Conservation (phyloP, 2,113 vertebrate genomes). For the Gasterosteus nipponicus region DNA sequence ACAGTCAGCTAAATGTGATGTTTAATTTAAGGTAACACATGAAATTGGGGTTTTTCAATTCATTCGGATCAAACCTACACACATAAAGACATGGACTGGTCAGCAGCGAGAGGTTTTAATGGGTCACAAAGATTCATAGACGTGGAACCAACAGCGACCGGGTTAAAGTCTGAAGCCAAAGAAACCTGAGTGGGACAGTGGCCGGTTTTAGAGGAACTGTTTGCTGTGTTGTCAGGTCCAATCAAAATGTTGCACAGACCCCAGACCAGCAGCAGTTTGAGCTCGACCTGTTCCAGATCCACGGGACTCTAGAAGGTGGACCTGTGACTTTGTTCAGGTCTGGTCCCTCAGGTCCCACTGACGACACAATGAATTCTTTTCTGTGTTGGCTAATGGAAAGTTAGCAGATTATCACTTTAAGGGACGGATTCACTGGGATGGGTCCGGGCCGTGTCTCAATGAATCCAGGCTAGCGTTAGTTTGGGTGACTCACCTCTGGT, state of each 20-base stretch:
- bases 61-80: background rate
- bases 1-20: background rate
- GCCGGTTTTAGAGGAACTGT: slow-evolving; percentile 5
- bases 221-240: slow-evolving; percentile 28
- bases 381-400: background rate
- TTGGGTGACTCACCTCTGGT: slow-evolving; percentile 34
- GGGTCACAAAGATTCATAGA: background rate
- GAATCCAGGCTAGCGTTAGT: slow-evolving; percentile 19
- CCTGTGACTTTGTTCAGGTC: slow-evolving; percentile 7
- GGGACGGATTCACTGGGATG: background rate
- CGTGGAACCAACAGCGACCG: background rate
- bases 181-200: too few relatives aligned
- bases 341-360: background rate
- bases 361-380: background rate
- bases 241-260: slow-evolving; percentile 65
- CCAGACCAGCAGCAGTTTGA: slow-evolving; percentile 26
- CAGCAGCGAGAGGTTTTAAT: background rate
- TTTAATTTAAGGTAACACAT: slow-evolving; percentile 1
- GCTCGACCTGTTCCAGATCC: background rate
- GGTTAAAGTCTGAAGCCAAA: background rate
- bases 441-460: slow-evolving; percentile 6
- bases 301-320: background rate
- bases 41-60: background rate
- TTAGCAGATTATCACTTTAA: slow-evolving; percentile 15
- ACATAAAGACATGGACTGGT: background rate